Percentiles rank a stretch among this genome's conserved stretches.
phyloP scores from a whole-genome alignment of 2,888 invertebrate species.

The Chouioia cunea region DNA sequence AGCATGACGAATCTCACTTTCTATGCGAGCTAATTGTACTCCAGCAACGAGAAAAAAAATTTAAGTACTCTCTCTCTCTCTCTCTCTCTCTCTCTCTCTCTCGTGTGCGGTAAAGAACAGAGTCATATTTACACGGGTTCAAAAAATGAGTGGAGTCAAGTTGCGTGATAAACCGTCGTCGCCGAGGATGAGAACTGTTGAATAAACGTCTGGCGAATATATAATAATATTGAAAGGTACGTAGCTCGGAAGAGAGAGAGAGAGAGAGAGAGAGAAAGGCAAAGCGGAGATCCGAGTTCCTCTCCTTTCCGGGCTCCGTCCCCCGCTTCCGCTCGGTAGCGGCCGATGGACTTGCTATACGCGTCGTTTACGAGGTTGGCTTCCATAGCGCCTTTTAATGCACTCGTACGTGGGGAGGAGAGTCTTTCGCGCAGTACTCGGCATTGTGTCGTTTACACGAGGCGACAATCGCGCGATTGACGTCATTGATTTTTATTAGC shows the following conservation, averaged over 20 bases:
- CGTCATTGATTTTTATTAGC: constrained; percentile 32
- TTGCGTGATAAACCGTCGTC: neutral
- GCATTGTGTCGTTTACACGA: neutral
- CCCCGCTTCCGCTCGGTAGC: constrained; percentile 1
- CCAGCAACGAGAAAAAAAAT: no score
- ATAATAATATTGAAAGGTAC: neutral
- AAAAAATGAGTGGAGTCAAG: neutral
- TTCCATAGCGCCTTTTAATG: constrained; percentile 18
- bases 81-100: no score
- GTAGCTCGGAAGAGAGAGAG: no score
- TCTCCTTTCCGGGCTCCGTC: neutral
- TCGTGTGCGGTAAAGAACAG: no score
- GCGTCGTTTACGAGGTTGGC: neutral
- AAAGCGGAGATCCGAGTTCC: neutral
- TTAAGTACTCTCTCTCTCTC: no score
- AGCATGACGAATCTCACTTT: no score
- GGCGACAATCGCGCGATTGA: constrained; percentile 11
- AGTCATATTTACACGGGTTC: no score
- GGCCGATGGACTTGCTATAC: neutral
- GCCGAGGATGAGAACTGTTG: neutral
- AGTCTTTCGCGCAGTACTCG: neutral
- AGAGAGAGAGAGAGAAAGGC: neutral
- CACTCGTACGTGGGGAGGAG: neutral
- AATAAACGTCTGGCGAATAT: neutral
- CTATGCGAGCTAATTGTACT: no score